These are phyloP conservation scores for Vannuccia rotundouncinata DNA, from an alignment of 2,888 invertebrate genomes.

Conservation along the genomic window DNA sequence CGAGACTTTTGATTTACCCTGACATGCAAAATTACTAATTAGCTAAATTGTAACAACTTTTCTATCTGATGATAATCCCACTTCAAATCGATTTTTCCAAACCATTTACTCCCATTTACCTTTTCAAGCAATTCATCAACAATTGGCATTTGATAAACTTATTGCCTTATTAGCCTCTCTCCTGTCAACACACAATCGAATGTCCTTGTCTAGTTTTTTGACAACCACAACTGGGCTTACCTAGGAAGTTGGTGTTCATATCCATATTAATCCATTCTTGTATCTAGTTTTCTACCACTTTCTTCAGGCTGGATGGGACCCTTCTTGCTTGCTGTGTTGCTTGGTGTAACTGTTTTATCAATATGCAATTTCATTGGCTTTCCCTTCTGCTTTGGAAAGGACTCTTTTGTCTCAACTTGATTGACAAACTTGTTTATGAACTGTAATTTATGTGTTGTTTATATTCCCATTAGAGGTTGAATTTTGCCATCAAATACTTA, in stretches of 20 bases:
- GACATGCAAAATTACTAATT: no score
- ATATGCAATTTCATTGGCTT: conserved; percentile 11
- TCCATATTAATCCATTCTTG: not conserved
- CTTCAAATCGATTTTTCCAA: conserved; percentile 42
- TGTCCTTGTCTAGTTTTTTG: not conserved
- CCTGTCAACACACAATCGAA: conserved; percentile 7
- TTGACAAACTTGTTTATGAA: not conserved
- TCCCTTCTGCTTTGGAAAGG: not conserved
- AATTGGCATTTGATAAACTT: not conserved
- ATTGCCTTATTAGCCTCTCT: conserved; percentile 4
- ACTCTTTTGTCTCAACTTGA: conserved; percentile 1
- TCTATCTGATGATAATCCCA: conserved; percentile 28
- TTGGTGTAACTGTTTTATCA: conserved; percentile 2
- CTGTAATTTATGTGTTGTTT: no score
- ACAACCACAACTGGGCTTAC: conserved; percentile 15
- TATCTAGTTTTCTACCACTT: not conserved
- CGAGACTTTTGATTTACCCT: no score
- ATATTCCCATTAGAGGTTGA: not conserved
- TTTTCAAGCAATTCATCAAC: conserved; percentile 18
- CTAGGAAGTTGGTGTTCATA: not conserved
- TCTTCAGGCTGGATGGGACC: not conserved
- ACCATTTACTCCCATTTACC: conserved; percentile 8
- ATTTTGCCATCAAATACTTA: conserved; percentile 11
- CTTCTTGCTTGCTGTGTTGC: conserved; percentile 5
- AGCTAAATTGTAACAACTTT: no score